These are phyloP conservation scores for Mesorhabditis belari DNA, from an alignment of 2,888 invertebrate genomes.

Conservation along the genomic window DNA sequence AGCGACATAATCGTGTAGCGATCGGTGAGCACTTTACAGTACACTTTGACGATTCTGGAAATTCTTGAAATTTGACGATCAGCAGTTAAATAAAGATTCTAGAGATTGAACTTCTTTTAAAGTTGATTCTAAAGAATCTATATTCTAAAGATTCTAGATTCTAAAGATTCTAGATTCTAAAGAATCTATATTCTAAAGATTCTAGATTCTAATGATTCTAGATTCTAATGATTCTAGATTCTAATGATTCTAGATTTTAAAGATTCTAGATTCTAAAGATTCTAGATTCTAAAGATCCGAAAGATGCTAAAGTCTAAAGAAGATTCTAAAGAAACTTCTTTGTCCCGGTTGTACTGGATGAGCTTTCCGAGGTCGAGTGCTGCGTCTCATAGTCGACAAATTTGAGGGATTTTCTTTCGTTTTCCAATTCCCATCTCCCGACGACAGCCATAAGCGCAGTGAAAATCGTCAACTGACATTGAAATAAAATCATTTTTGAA, in stretches of 20 bases:
- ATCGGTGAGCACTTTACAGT: constrained; percentile 38
- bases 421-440: constrained; percentile 33
- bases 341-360: constrained; percentile 1
- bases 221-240: too few relatives aligned
- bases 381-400: neutral
- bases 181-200: too few relatives aligned
- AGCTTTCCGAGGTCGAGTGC: constrained; percentile 4
- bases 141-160: too few relatives aligned
- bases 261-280: too few relatives aligned
- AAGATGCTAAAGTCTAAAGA: too few relatives aligned
- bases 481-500: neutral
- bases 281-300: too few relatives aligned
- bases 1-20: constrained; percentile 27
- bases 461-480: constrained; percentile 46
- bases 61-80: neutral
- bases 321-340: too few relatives aligned
- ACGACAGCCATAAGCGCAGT: constrained; percentile 45
- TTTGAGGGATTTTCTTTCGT: neutral
- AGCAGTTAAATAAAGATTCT: neutral
- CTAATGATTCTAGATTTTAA: too few relatives aligned
- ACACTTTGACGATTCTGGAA: constrained; percentile 18
- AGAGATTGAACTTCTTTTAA: neutral
- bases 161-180: too few relatives aligned
- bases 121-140: too few relatives aligned
- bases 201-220: too few relatives aligned